A percentile compares a stretch with the other conserved stretches of the same genome.
Conservation (phyloP, 2,888 invertebrate genomes). For the Margaritifera margaritifera region DNA sequence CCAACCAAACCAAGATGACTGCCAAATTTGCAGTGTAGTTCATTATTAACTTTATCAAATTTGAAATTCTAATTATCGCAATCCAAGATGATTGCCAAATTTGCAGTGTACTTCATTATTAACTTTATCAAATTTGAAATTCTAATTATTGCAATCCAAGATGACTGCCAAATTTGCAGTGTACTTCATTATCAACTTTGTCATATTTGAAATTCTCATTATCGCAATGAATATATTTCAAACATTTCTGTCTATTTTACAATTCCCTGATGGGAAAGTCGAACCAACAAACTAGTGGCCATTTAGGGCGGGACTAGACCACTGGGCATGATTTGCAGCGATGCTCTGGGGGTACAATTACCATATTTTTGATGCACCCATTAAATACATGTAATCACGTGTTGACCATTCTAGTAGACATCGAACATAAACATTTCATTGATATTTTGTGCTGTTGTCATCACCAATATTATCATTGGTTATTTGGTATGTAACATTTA, state of each 20-base stretch:
- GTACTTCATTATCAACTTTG: too few relatives aligned
- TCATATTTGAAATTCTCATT: constrained; percentile 57
- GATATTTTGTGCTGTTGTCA: constrained; percentile 18
- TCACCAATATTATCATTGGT: constrained; percentile 1
- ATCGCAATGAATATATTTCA: constrained; percentile 41
- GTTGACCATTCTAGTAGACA: constrained; percentile 19
- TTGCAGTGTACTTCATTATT: too few relatives aligned
- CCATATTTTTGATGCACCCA: constrained; percentile 52
- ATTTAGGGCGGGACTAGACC: constrained; percentile 58
- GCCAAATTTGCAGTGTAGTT: constrained; percentile 52
- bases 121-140: too few relatives aligned
- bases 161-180: too few relatives aligned
- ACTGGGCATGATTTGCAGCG: constrained; percentile 59
- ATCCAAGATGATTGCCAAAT: too few relatives aligned
- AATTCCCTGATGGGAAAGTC: constrained; percentile 36
- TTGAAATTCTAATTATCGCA: constrained; percentile 49
- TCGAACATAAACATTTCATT: constrained; percentile 1
- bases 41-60: constrained; percentile 48
- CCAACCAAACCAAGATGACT: constrained; percentile 48
- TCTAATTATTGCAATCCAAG: too few relatives aligned
- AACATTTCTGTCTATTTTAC: constrained; percentile 48
- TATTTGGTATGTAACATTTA: constrained; percentile 39
- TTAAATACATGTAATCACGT: constrained; percentile 41
- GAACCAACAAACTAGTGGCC: constrained; percentile 55
- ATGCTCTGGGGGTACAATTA: constrained; percentile 66